Conservation (phyloP, 2,113 vertebrate species). For the Panthera leo region DNA sequence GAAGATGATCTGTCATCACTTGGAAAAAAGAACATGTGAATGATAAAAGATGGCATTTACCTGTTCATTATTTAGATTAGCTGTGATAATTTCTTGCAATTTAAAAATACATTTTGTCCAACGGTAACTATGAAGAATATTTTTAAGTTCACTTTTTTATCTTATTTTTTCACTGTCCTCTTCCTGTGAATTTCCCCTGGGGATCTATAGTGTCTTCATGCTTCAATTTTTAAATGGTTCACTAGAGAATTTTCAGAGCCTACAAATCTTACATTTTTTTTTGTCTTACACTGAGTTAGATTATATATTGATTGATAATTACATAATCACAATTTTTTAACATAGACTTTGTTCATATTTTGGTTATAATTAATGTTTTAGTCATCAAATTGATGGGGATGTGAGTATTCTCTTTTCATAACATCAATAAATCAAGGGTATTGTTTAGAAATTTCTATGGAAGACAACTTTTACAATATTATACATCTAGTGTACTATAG, state of each 20-base stretch:
- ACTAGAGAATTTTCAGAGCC: neutral
- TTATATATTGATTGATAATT: neutral
- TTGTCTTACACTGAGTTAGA: neutral
- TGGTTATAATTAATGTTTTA: constrained; percentile 43
- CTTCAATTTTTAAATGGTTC: neutral
- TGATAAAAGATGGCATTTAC: neutral
- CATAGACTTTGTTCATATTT: constrained; percentile 37
- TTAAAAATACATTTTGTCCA: neutral
- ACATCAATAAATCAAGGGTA: constrained; percentile 59
- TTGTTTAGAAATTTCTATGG: constrained; percentile 60
- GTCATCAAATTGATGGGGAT: neutral
- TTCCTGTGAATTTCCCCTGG: neutral
- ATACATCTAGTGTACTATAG: neutral
- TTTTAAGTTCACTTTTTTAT: neutral
- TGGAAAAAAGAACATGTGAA: neutral
- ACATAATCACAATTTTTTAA: constrained; percentile 21
- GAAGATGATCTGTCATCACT: neutral
- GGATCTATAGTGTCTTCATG: neutral
- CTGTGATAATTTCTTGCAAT: neutral
- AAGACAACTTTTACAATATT: constrained; percentile 61
- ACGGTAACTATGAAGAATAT: neutral
- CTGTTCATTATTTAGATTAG: neutral
- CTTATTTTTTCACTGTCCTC: neutral
- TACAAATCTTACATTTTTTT: constrained; percentile 26
- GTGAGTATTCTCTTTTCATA: constrained; percentile 15